Conservation (phyloP, 30 jellyfish, hydroid and myxozoan genomes). For the Rhopilema esculentum region DNA sequence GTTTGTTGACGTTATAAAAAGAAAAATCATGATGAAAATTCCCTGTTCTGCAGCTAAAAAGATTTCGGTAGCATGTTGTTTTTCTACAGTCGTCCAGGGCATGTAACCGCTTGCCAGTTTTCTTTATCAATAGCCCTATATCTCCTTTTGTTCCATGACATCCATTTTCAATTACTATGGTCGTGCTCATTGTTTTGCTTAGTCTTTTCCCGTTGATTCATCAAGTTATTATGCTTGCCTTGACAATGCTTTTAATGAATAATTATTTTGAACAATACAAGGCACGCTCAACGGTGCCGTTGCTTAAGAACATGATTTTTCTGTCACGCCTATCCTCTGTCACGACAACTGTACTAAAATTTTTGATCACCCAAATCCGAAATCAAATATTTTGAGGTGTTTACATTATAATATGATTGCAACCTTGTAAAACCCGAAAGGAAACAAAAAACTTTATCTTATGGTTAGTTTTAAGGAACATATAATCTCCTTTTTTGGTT, state of each 20-base stretch:
- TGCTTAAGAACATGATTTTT: not conserved
- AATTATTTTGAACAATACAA: not conserved
- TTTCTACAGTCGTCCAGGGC: not conserved
- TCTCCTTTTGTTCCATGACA: not conserved
- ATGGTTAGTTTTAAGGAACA: too few relatives aligned
- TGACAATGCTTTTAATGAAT: not conserved
- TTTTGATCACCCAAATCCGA: not conserved
- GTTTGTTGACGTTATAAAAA: not conserved
- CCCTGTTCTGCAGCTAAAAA: too few relatives aligned
- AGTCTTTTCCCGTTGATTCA: not conserved
- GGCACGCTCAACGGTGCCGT: not conserved
- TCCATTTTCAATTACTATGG: not conserved
- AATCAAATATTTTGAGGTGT: too few relatives aligned
- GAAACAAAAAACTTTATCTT: not conserved
- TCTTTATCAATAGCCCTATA: not conserved
- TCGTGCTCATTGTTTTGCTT: not conserved
- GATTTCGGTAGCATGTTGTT: not conserved
- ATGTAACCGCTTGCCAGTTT: not conserved
- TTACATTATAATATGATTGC: too few relatives aligned
- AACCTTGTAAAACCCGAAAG: not conserved
- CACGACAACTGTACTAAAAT: not conserved
- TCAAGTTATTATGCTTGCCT: not conserved
- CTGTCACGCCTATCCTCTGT: not conserved
- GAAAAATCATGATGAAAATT: not conserved
- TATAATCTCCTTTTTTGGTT: too few relatives aligned